phyloP scores from a whole-genome alignment of 2,113 vertebrate species.

The Coryphaenoides rupestris region DNA sequence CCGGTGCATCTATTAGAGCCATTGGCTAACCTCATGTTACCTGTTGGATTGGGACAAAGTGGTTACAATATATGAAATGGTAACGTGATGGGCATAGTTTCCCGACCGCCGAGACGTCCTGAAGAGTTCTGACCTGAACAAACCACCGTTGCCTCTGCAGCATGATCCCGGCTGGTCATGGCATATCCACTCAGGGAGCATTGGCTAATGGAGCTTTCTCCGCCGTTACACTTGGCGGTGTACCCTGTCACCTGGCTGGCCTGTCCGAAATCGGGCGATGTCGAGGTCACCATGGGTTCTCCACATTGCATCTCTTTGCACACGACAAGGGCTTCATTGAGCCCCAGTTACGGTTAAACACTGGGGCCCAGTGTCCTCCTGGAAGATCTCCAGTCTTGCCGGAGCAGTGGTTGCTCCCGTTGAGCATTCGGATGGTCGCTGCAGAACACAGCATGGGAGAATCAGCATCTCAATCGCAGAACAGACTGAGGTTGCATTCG shows the following conservation, averaged over 20 bases:
- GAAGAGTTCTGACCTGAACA: conserved; percentile 50
- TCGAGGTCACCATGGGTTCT: conserved; percentile 25
- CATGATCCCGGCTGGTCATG: background rate
- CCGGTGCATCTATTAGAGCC: conserved; percentile 46
- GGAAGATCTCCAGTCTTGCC: conserved; percentile 49
- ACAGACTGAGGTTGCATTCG: background rate
- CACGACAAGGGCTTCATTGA: conserved; percentile 47
- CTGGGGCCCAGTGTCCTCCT: conserved; percentile 36
- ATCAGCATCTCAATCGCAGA: background rate
- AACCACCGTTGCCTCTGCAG: conserved; percentile 36
- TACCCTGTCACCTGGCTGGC: background rate
- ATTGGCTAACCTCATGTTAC: conserved; percentile 43
- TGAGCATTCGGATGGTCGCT: conserved; percentile 45
- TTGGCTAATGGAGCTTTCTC: conserved; percentile 40
- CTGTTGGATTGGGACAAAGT: conserved; percentile 25
- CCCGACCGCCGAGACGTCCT: background rate
- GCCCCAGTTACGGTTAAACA: conserved; percentile 37
- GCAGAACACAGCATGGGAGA: conserved; percentile 7
- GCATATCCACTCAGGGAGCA: conserved; percentile 33
- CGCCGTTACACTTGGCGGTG: conserved; percentile 31
- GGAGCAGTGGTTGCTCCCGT: conserved; percentile 47
- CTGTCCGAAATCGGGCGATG: conserved; percentile 16
- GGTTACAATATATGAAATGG: background rate
- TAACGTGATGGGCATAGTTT: background rate
- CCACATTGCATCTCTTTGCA: conserved; percentile 64